Evolutionary conservation across 2,113 vertebrate genomes (phyloP).

Genomic region (Ceratotherium simum): DNA sequence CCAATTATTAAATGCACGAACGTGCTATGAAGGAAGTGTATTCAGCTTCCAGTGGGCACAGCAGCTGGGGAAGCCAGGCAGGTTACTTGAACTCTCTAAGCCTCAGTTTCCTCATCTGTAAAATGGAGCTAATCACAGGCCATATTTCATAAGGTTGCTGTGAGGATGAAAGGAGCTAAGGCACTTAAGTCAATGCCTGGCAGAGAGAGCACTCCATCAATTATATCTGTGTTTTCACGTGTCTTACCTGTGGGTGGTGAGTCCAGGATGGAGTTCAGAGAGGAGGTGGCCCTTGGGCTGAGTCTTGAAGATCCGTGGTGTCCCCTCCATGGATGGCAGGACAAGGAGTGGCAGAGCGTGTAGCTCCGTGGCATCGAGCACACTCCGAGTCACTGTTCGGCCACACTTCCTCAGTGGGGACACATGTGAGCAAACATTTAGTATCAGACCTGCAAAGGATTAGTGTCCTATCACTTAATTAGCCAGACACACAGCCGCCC

Average conservation of each 20-base stretch:
- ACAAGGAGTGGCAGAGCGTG: not conserved
- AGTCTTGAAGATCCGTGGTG: not conserved
- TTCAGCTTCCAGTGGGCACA: too few species aligned
- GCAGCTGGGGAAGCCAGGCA: too few species aligned
- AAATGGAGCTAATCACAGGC: too few species aligned
- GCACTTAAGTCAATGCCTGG: not conserved
- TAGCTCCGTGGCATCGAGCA: not conserved
- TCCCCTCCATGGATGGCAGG: not conserved
- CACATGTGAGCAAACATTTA: slow-evolving; percentile 16
- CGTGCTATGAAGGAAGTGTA: too few species aligned
- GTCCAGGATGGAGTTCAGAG: not conserved
- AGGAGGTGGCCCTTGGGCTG: not conserved
- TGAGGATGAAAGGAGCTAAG: too few species aligned
- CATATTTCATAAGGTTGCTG: too few species aligned
- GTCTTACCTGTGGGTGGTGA: not conserved
- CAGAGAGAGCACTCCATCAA: not conserved
- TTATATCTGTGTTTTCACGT: not conserved
- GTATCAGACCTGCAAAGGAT: slow-evolving; percentile 40
- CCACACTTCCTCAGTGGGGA: slow-evolving; percentile 63
- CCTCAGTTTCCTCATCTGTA: too few species aligned
- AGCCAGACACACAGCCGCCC: not conserved
- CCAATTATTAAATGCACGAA: too few species aligned
- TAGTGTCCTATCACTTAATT: not conserved
- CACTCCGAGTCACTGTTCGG: not conserved
- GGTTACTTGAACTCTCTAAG: too few species aligned